A percentile compares a stretch with the other conserved stretches of the same genome.
phyloP scores from a whole-genome alignment of 2,797 vertebrate genomes.

The Leontocebus nigricollis region DNA sequence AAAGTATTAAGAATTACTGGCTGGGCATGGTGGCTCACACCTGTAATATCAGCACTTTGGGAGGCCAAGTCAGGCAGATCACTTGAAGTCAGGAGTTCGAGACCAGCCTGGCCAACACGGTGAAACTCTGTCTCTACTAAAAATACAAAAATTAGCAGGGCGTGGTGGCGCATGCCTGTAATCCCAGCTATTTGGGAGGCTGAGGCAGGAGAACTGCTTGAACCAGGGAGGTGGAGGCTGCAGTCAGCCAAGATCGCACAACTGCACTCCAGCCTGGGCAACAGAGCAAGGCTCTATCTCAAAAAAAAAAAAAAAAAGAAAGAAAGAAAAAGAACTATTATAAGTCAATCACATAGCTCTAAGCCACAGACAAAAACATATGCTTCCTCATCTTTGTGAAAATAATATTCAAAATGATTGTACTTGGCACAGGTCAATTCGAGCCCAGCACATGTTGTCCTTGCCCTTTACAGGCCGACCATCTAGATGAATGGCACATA shows the following conservation, averaged over 20 bases:
- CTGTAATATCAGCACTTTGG: neutral
- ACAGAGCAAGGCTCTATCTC: neutral
- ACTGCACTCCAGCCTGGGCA: neutral
- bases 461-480: constrained; percentile 31
- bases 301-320: neutral
- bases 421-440: neutral
- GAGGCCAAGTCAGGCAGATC: neutral
- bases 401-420: neutral
- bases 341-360: neutral
- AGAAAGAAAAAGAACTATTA: neutral
- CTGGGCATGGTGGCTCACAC: neutral
- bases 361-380: neutral
- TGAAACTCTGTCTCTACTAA: neutral
- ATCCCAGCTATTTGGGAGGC: neutral
- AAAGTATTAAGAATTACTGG: neutral
- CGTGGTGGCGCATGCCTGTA: rapidly evolving
- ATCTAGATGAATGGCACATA: neutral
- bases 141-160: neutral
- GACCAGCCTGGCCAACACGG: neutral
- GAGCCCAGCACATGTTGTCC: neutral
- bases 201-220: neutral
- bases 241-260: neutral
- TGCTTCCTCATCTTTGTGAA: neutral
- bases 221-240: neutral
- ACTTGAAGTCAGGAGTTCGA: neutral